These are phyloP conservation scores for Xyrauchen texanus DNA, from an alignment of 2,113 vertebrate genomes.

Conservation along the genomic window DNA sequence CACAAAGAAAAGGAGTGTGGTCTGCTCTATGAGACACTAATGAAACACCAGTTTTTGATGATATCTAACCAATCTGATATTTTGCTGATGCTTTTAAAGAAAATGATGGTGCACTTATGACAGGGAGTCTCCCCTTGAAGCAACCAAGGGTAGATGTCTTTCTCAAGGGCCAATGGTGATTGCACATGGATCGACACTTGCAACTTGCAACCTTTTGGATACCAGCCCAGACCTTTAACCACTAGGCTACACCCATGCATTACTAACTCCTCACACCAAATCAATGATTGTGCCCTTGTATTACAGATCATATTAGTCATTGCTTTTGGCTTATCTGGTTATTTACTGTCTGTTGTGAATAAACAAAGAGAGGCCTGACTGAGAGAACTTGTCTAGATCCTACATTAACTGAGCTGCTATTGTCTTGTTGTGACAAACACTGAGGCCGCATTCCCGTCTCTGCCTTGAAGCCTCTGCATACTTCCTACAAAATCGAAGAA, in stretches of 20 bases:
- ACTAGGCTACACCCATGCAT: neutral
- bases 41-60: slow-evolving; percentile 11
- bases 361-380: slow-evolving; percentile 23
- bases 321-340: neutral
- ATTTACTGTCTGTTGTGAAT: neutral
- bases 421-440: slow-evolving; percentile 26
- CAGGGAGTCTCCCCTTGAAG: neutral
- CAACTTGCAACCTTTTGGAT: neutral
- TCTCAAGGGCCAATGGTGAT: neutral
- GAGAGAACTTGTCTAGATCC: neutral
- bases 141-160: neutral
- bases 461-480: neutral
- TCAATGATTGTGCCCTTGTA: neutral
- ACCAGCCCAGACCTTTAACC: neutral
- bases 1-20: slow-evolving; percentile 4
- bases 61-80: slow-evolving; percentile 4
- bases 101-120: too few species aligned
- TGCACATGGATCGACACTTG: neutral
- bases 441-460: neutral
- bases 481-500: too few species aligned
- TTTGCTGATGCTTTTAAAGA: neutral
- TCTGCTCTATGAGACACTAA: slow-evolving; percentile 2
- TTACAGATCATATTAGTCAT: neutral
- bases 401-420: slow-evolving; percentile 22
- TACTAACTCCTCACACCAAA: neutral